Percentiles rank a stretch among this genome's conserved stretches.
Conservation (phyloP, 2,888 invertebrate genomes). For the Chalcosyrphus nemorum region DNA sequence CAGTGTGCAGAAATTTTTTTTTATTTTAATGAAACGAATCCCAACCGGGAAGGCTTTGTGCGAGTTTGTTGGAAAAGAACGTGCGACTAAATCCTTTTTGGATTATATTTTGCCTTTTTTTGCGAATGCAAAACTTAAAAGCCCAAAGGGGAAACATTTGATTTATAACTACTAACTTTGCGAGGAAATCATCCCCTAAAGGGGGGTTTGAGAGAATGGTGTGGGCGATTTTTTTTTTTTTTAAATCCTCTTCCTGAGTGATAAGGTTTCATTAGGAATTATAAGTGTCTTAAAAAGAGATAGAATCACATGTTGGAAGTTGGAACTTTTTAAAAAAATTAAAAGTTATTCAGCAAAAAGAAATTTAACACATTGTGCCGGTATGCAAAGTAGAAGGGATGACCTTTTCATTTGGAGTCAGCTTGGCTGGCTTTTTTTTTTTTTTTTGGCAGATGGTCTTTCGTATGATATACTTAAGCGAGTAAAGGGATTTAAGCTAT, state of each 20-base stretch:
- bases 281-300: constrained; percentile 46
- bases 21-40: constrained; percentile 65
- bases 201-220: neutral
- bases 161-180: constrained; percentile 67
- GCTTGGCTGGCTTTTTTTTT: neutral
- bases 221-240: neutral
- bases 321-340: constrained; percentile 18
- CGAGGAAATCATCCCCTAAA: constrained; percentile 32
- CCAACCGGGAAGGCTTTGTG: constrained; percentile 39
- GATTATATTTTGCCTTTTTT: constrained; percentile 56
- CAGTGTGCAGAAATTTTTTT: constrained; percentile 57
- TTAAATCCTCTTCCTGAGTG: constrained; percentile 22
- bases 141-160: constrained; percentile 59
- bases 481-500: neutral
- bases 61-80: constrained; percentile 52
- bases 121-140: constrained; percentile 56
- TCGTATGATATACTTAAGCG: neutral
- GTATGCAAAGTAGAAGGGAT: neutral
- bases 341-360: constrained; percentile 42
- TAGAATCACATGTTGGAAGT: constrained; percentile 41
- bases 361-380: constrained; percentile 23
- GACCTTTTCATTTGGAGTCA: constrained; percentile 20
- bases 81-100: constrained; percentile 70
- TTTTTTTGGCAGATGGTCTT: neutral
- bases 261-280: constrained; percentile 67